Percentiles rank a stretch among this genome's conserved stretches.
Evolutionary conservation across 2,888 invertebrate genomes (phyloP).

Genomic region (Drosophila atripex): DNA sequence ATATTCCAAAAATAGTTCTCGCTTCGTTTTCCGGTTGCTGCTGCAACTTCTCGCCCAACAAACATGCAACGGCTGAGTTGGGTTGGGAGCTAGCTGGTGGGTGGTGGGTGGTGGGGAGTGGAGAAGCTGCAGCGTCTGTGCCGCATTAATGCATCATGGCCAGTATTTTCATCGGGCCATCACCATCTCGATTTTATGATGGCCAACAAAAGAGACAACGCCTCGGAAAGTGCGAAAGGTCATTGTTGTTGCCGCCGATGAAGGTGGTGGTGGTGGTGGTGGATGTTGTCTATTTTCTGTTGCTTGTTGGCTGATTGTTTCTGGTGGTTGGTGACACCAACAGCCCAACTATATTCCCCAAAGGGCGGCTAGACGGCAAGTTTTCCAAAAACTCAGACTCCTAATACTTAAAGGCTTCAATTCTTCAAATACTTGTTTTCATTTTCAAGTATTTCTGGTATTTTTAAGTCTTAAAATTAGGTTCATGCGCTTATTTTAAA

Average conservation of each 20-base stretch:
- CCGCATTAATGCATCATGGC: slow-evolving; percentile 67
- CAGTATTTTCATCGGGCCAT: slow-evolving; percentile 28
- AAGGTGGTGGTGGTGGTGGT: not conserved
- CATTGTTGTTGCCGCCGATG: slow-evolving; percentile 38
- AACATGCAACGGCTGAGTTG: slow-evolving; percentile 6
- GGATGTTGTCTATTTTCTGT: not conserved
- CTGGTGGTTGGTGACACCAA: slow-evolving; percentile 3
- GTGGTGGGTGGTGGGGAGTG: slow-evolving; percentile 1
- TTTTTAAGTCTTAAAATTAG: no score
- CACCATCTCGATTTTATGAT: slow-evolving; percentile 25
- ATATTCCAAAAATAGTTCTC: slow-evolving; percentile 68
- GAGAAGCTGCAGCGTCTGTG: slow-evolving; percentile 49
- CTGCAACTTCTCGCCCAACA: slow-evolving; percentile 3
- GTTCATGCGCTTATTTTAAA: no score
- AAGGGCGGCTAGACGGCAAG: slow-evolving; percentile 34
- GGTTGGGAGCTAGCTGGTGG: not conserved
- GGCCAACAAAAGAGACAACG: slow-evolving; percentile 56
- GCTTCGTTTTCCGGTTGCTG: slow-evolving; percentile 56
- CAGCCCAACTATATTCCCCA: slow-evolving; percentile 7
- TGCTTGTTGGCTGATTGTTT: no score
- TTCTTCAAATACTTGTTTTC: no score
- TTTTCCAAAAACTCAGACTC: not conserved
- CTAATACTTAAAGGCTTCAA: not conserved
- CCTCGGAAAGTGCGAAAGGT: slow-evolving; percentile 45
- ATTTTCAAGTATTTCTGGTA: no score